Evolutionary conservation across 2,888 invertebrate genomes (phyloP).

Genomic region (Parochlus steinenii): DNA sequence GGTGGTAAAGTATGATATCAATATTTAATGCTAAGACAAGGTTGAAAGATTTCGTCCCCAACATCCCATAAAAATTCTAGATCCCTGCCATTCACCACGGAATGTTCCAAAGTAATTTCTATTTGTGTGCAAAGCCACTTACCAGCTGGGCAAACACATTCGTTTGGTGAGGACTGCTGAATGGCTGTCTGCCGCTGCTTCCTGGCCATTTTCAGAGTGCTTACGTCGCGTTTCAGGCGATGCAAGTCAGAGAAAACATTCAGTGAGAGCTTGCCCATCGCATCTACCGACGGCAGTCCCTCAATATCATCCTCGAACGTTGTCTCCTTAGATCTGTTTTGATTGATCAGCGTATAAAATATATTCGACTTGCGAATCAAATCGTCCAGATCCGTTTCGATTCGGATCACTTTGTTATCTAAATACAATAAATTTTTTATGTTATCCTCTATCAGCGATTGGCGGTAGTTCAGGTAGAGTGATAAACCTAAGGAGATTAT

Average conservation of each 20-base stretch:
- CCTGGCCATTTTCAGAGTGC: constrained; percentile 11
- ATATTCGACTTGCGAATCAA: constrained; percentile 8
- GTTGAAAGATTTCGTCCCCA: too few relatives aligned
- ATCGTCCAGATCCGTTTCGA: constrained; percentile 10
- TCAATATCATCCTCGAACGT: constrained; percentile 1
- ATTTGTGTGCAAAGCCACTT: too few relatives aligned
- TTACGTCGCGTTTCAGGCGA: constrained; percentile 11
- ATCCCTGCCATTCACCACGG: too few relatives aligned
- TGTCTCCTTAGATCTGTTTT: constrained; percentile 3
- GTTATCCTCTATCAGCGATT: constrained; percentile 10
- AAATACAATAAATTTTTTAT: constrained; percentile 12
- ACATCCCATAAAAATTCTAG: too few relatives aligned
- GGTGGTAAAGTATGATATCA: too few relatives aligned
- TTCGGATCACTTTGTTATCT: constrained; percentile 10
- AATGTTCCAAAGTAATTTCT: too few relatives aligned
- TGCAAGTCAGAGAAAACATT: constrained; percentile 10
- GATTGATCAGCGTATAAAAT: constrained; percentile 4
- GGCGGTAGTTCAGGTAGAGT: constrained; percentile 11
- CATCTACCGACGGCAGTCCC: background rate
- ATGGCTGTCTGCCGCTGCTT: constrained; percentile 9
- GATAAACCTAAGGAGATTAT: constrained; percentile 12
- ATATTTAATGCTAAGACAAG: too few relatives aligned
- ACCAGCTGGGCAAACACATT: constrained; percentile 12
- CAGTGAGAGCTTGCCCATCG: constrained; percentile 4
- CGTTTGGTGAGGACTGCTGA: constrained; percentile 10